phyloP scores from a whole-genome alignment of 2,113 vertebrate species.

The Scomber colias region DNA sequence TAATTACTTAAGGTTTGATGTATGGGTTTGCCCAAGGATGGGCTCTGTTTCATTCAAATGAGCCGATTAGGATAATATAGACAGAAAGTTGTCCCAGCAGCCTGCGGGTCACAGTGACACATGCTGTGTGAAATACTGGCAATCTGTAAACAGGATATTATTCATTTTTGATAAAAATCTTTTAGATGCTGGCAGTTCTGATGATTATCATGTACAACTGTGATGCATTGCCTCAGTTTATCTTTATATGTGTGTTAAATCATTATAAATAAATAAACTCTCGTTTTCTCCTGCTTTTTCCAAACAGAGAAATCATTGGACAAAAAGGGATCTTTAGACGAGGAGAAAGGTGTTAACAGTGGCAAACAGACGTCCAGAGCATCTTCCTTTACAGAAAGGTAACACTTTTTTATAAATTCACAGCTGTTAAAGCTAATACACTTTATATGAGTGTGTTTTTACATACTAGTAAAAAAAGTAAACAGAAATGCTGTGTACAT shows the following conservation, averaged over 20 bases:
- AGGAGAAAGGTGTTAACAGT: conserved; percentile 53
- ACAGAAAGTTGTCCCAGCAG: neutral
- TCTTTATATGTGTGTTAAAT: neutral
- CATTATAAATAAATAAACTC: neutral
- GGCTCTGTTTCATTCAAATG: neutral
- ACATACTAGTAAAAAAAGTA: neutral
- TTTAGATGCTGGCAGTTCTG: neutral
- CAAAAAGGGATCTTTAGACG: conserved; percentile 61
- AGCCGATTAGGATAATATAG: conserved; percentile 6
- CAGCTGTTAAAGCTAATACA: neutral
- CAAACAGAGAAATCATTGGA: conserved; percentile 74
- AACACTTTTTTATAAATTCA: neutral
- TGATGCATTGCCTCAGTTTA: neutral
- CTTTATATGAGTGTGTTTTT: neutral
- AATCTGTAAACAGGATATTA: neutral
- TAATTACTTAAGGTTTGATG: neutral
- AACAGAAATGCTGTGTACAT: neutral
- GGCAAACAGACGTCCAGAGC: conserved; percentile 49
- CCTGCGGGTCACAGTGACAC: neutral
- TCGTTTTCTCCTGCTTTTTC: conserved; percentile 14
- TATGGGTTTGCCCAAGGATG: conserved; percentile 9
- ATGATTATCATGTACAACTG: neutral
- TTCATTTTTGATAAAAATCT: neutral
- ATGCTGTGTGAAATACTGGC: neutral
- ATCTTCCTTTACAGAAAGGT: conserved; percentile 72